phyloP scores from a whole-genome alignment of 2,888 invertebrate species.

The Lissocephala sabroskyi region DNA sequence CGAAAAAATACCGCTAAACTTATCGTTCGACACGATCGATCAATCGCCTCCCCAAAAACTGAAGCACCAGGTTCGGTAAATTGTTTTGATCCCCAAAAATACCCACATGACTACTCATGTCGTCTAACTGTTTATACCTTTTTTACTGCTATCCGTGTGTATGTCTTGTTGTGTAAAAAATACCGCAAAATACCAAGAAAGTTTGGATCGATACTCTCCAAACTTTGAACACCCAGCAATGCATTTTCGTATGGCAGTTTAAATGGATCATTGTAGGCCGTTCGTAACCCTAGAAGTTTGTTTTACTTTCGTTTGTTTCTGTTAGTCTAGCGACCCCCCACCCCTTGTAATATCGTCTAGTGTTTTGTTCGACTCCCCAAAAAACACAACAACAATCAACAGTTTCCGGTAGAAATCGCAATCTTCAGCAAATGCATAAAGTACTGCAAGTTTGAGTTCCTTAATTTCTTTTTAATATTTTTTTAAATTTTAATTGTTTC shows the following conservation, averaged over 20 bases:
- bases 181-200: constrained; percentile 9
- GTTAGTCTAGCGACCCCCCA: too few relatives aligned
- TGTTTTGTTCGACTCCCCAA: too few relatives aligned
- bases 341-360: too few relatives aligned
- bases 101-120: too few relatives aligned
- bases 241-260: too few relatives aligned
- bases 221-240: background rate
- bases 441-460: constrained; percentile 36
- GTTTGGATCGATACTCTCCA: constrained; percentile 15
- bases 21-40: constrained; percentile 26
- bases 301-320: background rate
- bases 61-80: constrained; percentile 58
- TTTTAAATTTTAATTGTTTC: constrained; percentile 9
- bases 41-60: constrained; percentile 24
- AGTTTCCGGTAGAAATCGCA: background rate
- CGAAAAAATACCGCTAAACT: constrained; percentile 16
- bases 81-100: too few relatives aligned
- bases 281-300: too few relatives aligned
- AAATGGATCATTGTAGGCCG: too few relatives aligned
- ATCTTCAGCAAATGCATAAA: constrained; percentile 48
- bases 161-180: too few relatives aligned
- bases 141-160: constrained; percentile 15
- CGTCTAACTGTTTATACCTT: constrained; percentile 37
- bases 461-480: constrained; percentile 7
- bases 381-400: background rate